A percentile compares a stretch with the other conserved stretches of the same genome.
These are phyloP conservation scores for Dryadula phaetusa DNA, from an alignment of 2,888 invertebrate species.

Conservation along the genomic window DNA sequence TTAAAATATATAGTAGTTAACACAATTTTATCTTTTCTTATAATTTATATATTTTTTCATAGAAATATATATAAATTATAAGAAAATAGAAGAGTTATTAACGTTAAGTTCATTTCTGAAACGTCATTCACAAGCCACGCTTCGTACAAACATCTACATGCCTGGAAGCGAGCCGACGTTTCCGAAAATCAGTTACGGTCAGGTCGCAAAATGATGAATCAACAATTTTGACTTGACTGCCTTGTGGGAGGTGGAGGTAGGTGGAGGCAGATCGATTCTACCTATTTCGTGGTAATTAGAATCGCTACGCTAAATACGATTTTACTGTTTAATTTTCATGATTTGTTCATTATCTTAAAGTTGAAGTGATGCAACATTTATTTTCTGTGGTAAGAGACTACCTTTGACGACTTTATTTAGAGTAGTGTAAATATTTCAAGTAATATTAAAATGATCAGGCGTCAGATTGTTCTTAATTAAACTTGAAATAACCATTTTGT, in stretches of 20 bases:
- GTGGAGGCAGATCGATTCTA: conserved; percentile 79
- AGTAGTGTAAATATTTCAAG: too few species aligned
- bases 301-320: conserved; percentile 57
- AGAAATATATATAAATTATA: background rate
- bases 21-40: too few species aligned
- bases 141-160: conserved; percentile 34
- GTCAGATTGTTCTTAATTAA: too few species aligned
- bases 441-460: too few species aligned
- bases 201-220: conserved; percentile 54
- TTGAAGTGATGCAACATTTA: conserved; percentile 1
- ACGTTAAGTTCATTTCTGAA: background rate
- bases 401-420: background rate
- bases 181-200: conserved; percentile 52
- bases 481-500: too few species aligned
- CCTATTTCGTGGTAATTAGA: conserved; percentile 80
- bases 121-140: conserved; percentile 19
- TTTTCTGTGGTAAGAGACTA: conserved; percentile 16
- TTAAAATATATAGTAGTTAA: too few species aligned
- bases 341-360: conserved; percentile 20
- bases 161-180: conserved; percentile 39
- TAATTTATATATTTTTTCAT: too few species aligned
- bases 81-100: background rate
- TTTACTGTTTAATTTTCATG: conserved; percentile 32
- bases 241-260: conserved; percentile 53
- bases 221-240: conserved; percentile 59